Conservation (phyloP, 2,888 invertebrate species). For the Ormyrus labotus region DNA sequence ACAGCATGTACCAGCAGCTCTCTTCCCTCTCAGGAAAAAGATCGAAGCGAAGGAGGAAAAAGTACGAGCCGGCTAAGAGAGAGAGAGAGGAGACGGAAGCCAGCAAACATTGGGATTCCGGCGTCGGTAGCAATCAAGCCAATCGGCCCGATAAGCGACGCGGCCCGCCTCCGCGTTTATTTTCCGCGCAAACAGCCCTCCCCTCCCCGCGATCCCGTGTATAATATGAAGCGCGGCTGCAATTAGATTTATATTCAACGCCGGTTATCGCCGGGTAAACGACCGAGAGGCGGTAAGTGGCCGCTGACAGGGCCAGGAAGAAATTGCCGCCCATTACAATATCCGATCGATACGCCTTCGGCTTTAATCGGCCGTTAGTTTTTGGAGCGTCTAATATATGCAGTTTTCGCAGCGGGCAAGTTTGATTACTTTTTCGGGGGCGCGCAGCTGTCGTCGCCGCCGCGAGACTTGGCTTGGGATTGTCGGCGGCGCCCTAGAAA, state of each 20-base stretch:
- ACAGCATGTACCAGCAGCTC: not conserved
- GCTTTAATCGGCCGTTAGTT: constrained; percentile 14
- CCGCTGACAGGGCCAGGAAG: constrained; percentile 58
- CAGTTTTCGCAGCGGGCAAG: constrained; percentile 44
- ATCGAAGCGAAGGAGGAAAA: constrained; percentile 13
- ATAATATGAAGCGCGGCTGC: constrained; percentile 39
- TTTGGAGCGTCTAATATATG: constrained; percentile 35
- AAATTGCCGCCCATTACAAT: constrained; percentile 59
- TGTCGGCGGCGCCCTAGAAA: too few relatives aligned
- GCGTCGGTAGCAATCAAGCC: constrained; percentile 42
- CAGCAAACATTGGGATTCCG: constrained; percentile 44
- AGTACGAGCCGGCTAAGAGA: constrained; percentile 13
- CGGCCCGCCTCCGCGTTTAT: not conserved
- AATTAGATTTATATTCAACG: constrained; percentile 66
- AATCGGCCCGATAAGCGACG: constrained; percentile 34
- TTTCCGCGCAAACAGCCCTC: not conserved
- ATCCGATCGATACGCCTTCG: constrained; percentile 55
- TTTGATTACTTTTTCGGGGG: constrained; percentile 50
- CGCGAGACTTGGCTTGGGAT: not conserved
- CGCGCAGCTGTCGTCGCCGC: not conserved
- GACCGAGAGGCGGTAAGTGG: constrained; percentile 53
- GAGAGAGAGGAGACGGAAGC: too few relatives aligned
- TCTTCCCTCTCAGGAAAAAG: constrained; percentile 6
- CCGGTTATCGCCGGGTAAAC: constrained; percentile 50
- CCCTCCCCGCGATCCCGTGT: not conserved